A percentile compares a stretch with the other conserved stretches of the same genome.
These are phyloP conservation scores for Anaspis maculata DNA, from an alignment of 2,888 invertebrate species.

Conservation along the genomic window DNA sequence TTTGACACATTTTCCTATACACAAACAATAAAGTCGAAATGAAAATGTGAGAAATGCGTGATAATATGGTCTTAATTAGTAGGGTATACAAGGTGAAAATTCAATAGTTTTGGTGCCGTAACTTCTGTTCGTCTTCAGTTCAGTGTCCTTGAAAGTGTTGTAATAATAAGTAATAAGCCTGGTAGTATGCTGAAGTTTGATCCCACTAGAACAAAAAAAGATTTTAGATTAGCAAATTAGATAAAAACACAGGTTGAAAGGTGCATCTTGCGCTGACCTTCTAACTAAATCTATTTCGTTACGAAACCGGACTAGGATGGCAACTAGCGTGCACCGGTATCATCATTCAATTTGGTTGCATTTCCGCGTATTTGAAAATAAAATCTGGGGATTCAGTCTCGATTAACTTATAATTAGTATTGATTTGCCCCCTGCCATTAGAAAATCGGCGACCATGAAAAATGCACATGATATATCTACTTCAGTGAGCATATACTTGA, in stretches of 20 bases:
- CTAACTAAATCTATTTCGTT: no score
- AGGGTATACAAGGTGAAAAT: constrained; percentile 5
- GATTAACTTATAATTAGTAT: no score
- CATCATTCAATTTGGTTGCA: no score
- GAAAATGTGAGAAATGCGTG: background rate
- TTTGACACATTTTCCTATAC: constrained; percentile 1
- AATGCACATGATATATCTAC: no score
- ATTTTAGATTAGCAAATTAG: constrained; percentile 14
- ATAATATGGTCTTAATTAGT: no score
- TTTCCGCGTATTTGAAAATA: no score
- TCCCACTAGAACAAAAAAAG: constrained; percentile 19
- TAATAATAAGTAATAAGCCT: constrained; percentile 19
- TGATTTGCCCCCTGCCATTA: no score
- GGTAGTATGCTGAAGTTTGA: constrained; percentile 19
- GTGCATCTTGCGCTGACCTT: background rate
- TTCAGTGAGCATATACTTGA: no score
- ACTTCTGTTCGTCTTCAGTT: constrained; percentile 9
- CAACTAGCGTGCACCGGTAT: no score
- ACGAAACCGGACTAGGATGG: no score
- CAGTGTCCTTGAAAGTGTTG: constrained; percentile 16
- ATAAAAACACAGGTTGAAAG: constrained; percentile 1
- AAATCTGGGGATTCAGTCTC: no score
- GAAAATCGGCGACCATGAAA: no score
- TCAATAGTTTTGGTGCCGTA: constrained; percentile 9
- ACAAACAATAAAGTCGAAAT: background rate